Conservation (phyloP, 2,113 vertebrate genomes). For the Bubo bubo region DNA sequence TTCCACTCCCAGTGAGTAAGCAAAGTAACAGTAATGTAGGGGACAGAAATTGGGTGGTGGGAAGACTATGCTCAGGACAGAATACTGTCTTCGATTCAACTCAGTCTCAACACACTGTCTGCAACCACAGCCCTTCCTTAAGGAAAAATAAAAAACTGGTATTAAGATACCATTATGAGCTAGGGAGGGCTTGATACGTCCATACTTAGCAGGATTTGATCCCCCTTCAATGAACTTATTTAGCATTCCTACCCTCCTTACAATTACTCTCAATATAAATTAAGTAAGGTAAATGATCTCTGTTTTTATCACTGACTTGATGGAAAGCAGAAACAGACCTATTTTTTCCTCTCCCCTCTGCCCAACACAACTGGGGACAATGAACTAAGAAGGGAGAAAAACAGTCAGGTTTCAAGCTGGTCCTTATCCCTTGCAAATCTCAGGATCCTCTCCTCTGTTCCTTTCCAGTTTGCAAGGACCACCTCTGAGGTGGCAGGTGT, state of each 20-base stretch:
- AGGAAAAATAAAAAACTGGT: not conserved
- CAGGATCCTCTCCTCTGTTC: not conserved
- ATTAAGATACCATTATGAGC: not conserved
- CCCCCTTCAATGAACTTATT: not conserved
- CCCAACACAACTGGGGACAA: not conserved
- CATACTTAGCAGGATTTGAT: not conserved
- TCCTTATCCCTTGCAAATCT: not conserved
- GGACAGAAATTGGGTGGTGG: not conserved
- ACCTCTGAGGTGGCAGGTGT: fast-evolving
- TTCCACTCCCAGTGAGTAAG: not conserved
- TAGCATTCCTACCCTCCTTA: not conserved
- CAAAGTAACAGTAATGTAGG: not conserved
- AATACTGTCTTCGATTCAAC: not conserved
- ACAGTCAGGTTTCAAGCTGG: not conserved
- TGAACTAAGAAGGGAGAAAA: not conserved
- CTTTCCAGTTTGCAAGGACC: not conserved
- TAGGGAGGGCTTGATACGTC: not conserved
- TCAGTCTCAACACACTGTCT: not conserved
- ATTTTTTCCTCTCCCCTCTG: not conserved
- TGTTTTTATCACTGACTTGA: not conserved
- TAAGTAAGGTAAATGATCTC: not conserved
- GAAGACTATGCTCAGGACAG: not conserved
- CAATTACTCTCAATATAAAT: not conserved
- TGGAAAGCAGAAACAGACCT: not conserved
- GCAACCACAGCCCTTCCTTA: not conserved